Evolutionary conservation across 2,888 invertebrate species (phyloP), one percentile per base, ranked within the genome.

Genomic region (Syritta pipiens): DNA sequence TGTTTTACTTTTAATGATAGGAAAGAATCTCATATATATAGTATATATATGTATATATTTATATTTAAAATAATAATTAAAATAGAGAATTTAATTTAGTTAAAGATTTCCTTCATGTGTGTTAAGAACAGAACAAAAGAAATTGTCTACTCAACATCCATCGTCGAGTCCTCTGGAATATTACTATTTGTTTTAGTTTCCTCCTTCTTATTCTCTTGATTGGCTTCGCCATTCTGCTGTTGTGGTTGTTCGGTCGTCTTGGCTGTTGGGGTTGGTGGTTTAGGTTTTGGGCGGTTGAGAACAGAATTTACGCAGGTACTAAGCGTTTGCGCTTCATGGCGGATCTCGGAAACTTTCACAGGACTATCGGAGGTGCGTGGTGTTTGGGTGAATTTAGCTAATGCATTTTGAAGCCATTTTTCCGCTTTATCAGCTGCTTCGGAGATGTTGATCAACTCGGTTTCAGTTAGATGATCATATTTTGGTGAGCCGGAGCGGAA

Each of bases 231-330:
- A 55, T 85, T 85, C 42, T 85, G 84, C 26, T 84, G 83, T 7
- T 83, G 77, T 10, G 81, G 71, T 49, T 81, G 69, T n/a, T 79
- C 69, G 20, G 85, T 76, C 19, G 86, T 83, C 35, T 86, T 84
- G 22, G 90, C 88, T 35, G 92, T 92, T 46, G 92, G 92, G 1
- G 91, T 89, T 40, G 92, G 91, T 10, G 92, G 91, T 89, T 97
- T 96, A 4, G 98, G 97, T 88, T 96, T 96, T 55, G 96, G 95
- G 88, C 97, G 97, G 89, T 94, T 96, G 81, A 98, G 89, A 82
- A 98, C 94, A 4, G 96, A 94, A 85, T 91, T 92, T 40, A 93
- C 91, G 46, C 86, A 86, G 37, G 85, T 81, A 44, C 84, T 85
- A 14, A 89, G 84, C 26, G 84, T 94, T 90, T 93, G 92, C 89